A percentile compares a stretch with the other conserved stretches of the same genome.
phyloP scores from a whole-genome alignment of 2,888 invertebrate species.

The Monochamus alternatus region DNA sequence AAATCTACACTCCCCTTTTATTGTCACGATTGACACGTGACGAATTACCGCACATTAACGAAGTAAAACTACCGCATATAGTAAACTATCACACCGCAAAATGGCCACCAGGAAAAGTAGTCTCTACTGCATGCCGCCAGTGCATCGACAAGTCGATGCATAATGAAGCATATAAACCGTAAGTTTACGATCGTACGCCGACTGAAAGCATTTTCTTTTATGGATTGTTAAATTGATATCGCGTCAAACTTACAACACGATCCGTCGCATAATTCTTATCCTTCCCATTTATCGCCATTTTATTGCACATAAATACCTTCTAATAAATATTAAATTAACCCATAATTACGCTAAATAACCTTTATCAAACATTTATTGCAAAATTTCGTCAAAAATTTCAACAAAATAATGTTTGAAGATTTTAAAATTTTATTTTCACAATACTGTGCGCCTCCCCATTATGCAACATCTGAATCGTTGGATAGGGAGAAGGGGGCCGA shows the following conservation, averaged over 20 bases:
- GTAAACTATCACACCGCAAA: background rate
- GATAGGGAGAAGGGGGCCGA: too few species aligned
- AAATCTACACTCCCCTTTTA: too few species aligned
- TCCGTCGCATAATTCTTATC: background rate
- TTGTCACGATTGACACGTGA: too few species aligned
- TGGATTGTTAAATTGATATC: slow-evolving; percentile 23
- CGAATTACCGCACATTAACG: background rate
- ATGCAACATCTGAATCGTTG: too few species aligned
- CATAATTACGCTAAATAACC: background rate
- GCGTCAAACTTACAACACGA: slow-evolving; percentile 10
- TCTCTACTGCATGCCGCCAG: background rate
- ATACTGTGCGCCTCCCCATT: too few species aligned
- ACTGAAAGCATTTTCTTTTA: slow-evolving; percentile 17
- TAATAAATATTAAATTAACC: background rate
- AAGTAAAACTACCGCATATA: background rate
- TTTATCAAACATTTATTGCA: too few species aligned
- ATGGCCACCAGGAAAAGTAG: background rate
- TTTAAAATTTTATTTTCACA: too few species aligned
- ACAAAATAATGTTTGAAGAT: too few species aligned
- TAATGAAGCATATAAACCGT: slow-evolving; percentile 7
- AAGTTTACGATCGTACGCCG: slow-evolving; percentile 7
- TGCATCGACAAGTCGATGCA: background rate
- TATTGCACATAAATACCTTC: background rate
- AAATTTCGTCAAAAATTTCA: too few species aligned
- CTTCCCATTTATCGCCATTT: slow-evolving; percentile 4